Evolutionary conservation across 1,140 invertebrate species (phyloP), one percentile per base, ranked within the genome.

Genomic region (Pygmarrhopalites habei): DNA sequence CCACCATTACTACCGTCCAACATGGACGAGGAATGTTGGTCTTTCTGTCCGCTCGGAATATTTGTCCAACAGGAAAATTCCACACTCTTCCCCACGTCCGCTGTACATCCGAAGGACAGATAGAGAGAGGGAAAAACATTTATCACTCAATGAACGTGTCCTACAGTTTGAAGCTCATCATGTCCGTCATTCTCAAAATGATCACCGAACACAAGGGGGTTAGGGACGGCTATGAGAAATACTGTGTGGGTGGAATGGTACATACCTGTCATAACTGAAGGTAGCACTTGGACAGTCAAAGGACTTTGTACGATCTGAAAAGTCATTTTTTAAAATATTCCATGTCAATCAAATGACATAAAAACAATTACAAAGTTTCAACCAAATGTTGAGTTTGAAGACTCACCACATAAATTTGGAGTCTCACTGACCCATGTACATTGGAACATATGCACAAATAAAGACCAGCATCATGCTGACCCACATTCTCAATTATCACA

Each of bases 401-500:
- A 53, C 64, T 41, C 55, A 68, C 66, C 58, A 68, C 44, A 26
- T 62, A 51, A 47, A 68, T 52, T 41, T 60, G 58, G 44, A 52
- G 58, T 17, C 58, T 51, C 30, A 57, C 66, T 49, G 66, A 68
- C 25, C 86, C 86, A 2, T 83, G 83, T 51, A 82, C 79, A 75
- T 87, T 88, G 17, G 81, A 80, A 1, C 84, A 82, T 2, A 82
- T 77, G 73, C 86, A 88, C 46, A 85, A 65, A 75, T 87, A 88
- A 41, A 82, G 76, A 1, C 85, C 86, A 41, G 82, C 82, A 72
- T 88, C 86, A 68, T 86, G 84, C 7, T 81, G 74, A 1, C 83
- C 83, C 15, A 85, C 84, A 2, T 85, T 84, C 73, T 87, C 85
- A 52, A 88, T 83, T 1, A 86, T 83, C 43, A 88, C 74, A 46